These are phyloP conservation scores for Bucco capensis DNA, from an alignment of 2,113 vertebrate genomes.

Conservation along the genomic window DNA sequence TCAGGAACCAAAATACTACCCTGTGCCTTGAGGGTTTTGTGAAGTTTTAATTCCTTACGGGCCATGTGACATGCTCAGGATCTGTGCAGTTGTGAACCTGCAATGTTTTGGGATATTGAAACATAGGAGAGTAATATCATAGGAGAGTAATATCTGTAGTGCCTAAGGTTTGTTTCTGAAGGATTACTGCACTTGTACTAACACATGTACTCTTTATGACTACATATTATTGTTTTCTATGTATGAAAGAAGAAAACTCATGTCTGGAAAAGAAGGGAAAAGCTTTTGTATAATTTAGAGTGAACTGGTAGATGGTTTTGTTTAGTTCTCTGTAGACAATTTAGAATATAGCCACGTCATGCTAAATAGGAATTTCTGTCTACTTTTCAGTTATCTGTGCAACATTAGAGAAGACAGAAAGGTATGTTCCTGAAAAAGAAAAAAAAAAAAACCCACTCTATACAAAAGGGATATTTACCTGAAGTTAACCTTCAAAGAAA, in stretches of 20 bases:
- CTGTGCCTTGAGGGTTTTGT: accelerated
- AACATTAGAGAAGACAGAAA: background rate
- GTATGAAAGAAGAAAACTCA: background rate
- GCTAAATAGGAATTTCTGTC: background rate
- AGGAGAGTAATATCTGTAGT: background rate
- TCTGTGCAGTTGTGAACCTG: background rate
- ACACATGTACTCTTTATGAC: background rate
- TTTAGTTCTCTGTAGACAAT: background rate
- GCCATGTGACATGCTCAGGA: background rate
- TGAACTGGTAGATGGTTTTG: background rate
- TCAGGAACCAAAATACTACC: background rate
- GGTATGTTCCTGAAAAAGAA: background rate
- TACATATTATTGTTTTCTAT: background rate
- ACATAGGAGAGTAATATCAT: background rate
- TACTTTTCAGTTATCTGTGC: background rate
- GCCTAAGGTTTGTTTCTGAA: background rate
- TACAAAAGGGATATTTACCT: background rate
- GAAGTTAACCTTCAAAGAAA: background rate
- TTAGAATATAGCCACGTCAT: background rate
- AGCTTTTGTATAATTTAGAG: background rate
- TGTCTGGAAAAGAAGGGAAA: background rate
- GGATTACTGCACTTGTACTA: background rate
- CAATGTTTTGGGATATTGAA: background rate
- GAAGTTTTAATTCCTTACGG: background rate
- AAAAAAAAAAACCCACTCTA: too few relatives aligned